These are phyloP conservation scores for Stichodactyla helianthus DNA, from an alignment of 64 coral and sea anemone genomes.

Conservation along the genomic window DNA sequence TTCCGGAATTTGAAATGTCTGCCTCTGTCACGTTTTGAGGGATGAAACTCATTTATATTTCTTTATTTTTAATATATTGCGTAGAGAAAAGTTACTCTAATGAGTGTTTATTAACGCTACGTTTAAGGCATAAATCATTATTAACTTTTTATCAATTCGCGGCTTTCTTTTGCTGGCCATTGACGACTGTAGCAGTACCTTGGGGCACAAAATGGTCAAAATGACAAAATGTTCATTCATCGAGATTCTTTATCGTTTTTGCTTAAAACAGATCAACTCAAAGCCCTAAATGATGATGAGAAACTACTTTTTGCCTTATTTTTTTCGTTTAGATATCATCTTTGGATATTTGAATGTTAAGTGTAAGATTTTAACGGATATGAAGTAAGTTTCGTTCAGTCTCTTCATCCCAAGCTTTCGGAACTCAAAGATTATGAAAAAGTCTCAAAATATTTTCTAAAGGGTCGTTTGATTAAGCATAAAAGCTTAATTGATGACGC, in stretches of 20 bases:
- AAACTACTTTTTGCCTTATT: not conserved
- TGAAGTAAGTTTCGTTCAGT: not conserved
- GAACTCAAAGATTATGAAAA: not conserved
- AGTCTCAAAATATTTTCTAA: not conserved
- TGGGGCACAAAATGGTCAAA: not conserved
- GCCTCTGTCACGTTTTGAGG: not conserved
- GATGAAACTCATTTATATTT: not conserved
- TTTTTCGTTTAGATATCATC: not conserved
- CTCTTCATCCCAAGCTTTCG: not conserved
- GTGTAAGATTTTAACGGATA: not conserved
- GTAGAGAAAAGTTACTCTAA: not conserved
- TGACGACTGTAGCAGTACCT: not conserved
- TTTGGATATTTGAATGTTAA: not conserved
- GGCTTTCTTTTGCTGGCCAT: not conserved
- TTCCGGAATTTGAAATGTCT: not conserved
- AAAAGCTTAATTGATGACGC: not conserved
- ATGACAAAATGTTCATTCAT: not conserved
- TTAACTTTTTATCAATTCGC: not conserved
- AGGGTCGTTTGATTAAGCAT: not conserved
- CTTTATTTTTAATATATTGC: not conserved
- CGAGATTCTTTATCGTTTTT: not conserved
- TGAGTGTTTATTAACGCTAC: not conserved
- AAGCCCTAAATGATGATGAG: not conserved
- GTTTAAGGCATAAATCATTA: not conserved
- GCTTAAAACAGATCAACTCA: not conserved